phyloP scores from a whole-genome alignment of 1,140 invertebrate species.

The Sipha flava region DNA sequence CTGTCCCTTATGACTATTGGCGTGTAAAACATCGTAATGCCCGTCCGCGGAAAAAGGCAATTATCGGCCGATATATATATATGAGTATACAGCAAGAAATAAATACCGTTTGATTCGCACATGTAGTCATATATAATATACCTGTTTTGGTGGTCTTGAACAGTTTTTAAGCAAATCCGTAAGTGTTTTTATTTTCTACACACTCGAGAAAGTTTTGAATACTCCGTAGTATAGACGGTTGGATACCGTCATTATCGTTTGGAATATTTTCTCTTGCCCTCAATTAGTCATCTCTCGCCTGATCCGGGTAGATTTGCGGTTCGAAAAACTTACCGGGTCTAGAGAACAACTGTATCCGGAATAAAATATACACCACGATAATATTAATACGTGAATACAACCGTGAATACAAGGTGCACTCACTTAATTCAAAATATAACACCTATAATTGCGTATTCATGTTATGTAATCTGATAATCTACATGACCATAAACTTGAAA shows the following conservation, averaged over 20 bases:
- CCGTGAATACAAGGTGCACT: too few relatives aligned
- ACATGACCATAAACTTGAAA: not conserved
- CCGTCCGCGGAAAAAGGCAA: too few relatives aligned
- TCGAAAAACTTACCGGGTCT: not conserved
- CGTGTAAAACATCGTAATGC: not conserved
- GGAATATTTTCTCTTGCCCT: conserved; percentile 25
- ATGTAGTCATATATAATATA: too few relatives aligned
- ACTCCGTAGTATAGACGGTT: not conserved
- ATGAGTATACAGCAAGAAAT: too few relatives aligned
- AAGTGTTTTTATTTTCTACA: not conserved
- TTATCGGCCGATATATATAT: too few relatives aligned
- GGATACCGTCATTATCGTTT: too few relatives aligned
- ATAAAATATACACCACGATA: not conserved
- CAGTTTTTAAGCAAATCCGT: too few relatives aligned
- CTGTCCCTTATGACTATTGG: not conserved
- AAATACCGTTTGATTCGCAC: too few relatives aligned
- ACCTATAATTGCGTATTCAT: too few relatives aligned
- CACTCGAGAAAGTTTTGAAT: not conserved
- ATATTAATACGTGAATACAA: not conserved
- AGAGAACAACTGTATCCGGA: not conserved
- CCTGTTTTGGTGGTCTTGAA: too few relatives aligned
- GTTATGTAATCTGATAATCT: not conserved
- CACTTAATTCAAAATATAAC: not conserved
- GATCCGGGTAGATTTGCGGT: not conserved
- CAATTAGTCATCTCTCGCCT: not conserved